Conservation (phyloP, 2,113 vertebrate genomes). For the Phocoena sinus region DNA sequence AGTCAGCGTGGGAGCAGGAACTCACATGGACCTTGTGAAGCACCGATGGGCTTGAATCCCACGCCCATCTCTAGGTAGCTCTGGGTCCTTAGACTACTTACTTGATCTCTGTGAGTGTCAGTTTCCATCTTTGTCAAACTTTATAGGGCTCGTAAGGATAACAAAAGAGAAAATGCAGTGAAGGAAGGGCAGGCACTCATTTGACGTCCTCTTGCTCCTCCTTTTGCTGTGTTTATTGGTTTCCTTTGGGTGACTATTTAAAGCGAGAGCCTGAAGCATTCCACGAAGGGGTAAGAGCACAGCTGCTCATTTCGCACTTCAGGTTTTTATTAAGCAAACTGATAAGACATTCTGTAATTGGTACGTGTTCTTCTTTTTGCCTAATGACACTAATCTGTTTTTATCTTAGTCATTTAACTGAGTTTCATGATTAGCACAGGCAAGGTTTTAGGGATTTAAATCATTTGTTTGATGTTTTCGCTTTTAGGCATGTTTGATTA, state of each 20-base stretch:
- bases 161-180: not conserved
- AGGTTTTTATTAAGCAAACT: constrained; percentile 50
- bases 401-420: constrained; percentile 68
- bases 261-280: not conserved
- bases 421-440: constrained; percentile 39
- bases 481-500: constrained; percentile 69
- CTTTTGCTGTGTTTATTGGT: not conserved
- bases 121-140: not conserved
- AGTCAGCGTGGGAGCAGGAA: not conserved
- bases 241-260: not conserved
- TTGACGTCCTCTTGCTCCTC: not conserved
- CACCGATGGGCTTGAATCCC: not conserved
- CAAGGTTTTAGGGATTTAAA: constrained; percentile 53
- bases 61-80: not conserved
- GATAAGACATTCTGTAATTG: constrained; percentile 55
- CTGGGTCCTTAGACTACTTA: not conserved
- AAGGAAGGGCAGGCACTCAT: not conserved
- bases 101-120: not conserved
- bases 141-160: not conserved
- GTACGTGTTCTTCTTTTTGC: constrained; percentile 36
- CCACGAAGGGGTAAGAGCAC: not conserved
- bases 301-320: not conserved
- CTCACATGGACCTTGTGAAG: not conserved
- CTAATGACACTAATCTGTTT: constrained; percentile 70
- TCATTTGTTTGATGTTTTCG: constrained; percentile 62